Base-by-base conservation (phyloP, 1,140 invertebrate genomes). In the Drosophila bipectinata region DNA sequence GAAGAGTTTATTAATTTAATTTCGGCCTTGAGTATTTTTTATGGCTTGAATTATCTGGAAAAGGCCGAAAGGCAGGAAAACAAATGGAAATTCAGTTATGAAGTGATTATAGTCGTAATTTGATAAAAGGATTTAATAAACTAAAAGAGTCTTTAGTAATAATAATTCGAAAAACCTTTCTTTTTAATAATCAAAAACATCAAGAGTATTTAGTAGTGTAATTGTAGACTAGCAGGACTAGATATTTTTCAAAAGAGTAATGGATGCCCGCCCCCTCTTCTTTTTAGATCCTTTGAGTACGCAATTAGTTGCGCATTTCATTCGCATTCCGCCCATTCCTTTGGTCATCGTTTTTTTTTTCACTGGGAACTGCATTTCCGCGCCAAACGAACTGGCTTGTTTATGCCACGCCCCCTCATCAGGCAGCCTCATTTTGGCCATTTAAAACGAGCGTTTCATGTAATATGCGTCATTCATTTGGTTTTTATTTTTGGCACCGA, bases 371-470 rank as follows among this genome's bases (percentile, higher is more conserved):
- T 76, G 73, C 72, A 77, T 57, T 77, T 77, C 73, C 72, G 73
- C 39, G 24, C 45, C 52, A 77, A 77, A 77, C 73, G 73, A 77
- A 72, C 58, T 76, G 64, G 73, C 73, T 77, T 77, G 73, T 77
- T 74, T 72, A 53, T 24, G 57, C 44, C 52, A 52, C 39, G 61
- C 45, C 37, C 60, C 71, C 61, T 51, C 54, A 48, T 48, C 51
- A 18, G 32, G 26, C 54, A 66, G 52, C 53, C 49, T 54, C 49
- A 39, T 57, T 75, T 41, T 39, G 39, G 41, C 67, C 67, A 71
- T 71, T 71, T 76, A 68, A 32, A 67, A 48, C 51, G 30, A 14
- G 48, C 34, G 34, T 60, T 67, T 57, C 41, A 44, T 55, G 73
- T 75, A 71, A 71, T 76, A 67, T 75, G 62, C 61, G 68, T 73